Evolutionary conservation across 2,888 invertebrate species (phyloP).

Genomic region (Mesorhabditis spiculigera): DNA sequence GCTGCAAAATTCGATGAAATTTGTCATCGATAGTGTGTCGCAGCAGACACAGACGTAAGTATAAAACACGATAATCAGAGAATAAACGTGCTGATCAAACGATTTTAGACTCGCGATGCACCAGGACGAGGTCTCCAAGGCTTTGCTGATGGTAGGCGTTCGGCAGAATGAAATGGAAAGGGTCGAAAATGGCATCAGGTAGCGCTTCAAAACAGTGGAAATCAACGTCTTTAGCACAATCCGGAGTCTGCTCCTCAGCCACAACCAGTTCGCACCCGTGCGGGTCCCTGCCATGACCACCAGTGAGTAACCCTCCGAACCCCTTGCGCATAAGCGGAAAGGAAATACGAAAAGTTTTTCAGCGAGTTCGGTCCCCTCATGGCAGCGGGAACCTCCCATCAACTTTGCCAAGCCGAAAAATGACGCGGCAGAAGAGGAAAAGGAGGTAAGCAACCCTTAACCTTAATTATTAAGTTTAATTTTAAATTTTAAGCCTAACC

Average conservation of each 20-base stretch:
- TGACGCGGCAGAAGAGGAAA: not conserved
- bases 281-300: slow-evolving; percentile 17
- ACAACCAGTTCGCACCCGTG: slow-evolving; percentile 50
- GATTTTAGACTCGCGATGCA: slow-evolving; percentile 17
- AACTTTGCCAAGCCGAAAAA: not conserved
- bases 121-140: slow-evolving; percentile 30
- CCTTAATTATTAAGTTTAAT: too few relatives aligned
- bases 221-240: slow-evolving; percentile 20
- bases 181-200: slow-evolving; percentile 19
- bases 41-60: slow-evolving; percentile 35
- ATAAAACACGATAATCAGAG: slow-evolving; percentile 22
- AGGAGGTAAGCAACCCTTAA: not conserved
- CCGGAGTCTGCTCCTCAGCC: slow-evolving; percentile 40
- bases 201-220: not conserved
- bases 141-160: slow-evolving; percentile 32
- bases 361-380: slow-evolving; percentile 21
- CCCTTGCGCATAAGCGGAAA: too few relatives aligned
- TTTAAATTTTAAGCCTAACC: too few relatives aligned
- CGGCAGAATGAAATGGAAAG: slow-evolving; percentile 34
- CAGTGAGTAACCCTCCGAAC: too few relatives aligned
- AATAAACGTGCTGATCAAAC: not conserved
- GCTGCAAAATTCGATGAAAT: slow-evolving; percentile 56
- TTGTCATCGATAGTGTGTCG: slow-evolving; percentile 55
- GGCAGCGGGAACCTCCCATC: slow-evolving; percentile 24
- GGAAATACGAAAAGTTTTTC: not conserved